Percentiles rank a stretch among this genome's conserved stretches.
These are phyloP conservation scores for Psix sp. DNA, from an alignment of 1,140 invertebrate genomes.

Conservation along the genomic window DNA sequence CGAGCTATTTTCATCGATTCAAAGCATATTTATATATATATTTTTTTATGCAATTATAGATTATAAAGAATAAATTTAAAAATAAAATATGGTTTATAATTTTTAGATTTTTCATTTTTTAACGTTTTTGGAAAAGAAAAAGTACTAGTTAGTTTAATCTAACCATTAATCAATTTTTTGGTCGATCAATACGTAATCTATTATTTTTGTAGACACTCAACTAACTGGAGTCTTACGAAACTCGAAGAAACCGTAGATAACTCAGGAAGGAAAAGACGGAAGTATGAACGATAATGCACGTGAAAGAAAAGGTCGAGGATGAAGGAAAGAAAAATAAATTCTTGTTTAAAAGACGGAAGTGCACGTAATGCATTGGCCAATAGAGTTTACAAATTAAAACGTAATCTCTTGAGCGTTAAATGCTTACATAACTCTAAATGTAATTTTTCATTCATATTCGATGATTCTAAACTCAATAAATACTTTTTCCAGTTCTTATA, in stretches of 20 bases:
- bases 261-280: conserved; percentile 40
- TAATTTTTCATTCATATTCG: background rate
- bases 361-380: conserved; percentile 48
- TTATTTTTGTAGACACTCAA: background rate
- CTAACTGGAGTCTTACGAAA: conserved; percentile 18
- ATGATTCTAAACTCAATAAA: too few species aligned
- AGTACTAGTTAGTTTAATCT: too few species aligned
- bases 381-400: conserved; percentile 45
- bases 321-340: conserved; percentile 53
- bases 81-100: too few species aligned
- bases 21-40: too few species aligned
- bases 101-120: too few species aligned
- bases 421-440: conserved; percentile 48
- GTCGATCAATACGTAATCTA: background rate
- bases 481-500: too few species aligned
- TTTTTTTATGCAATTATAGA: too few species aligned
- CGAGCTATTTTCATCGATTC: too few species aligned
- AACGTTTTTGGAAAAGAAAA: too few species aligned
- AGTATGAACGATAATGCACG: conserved; percentile 37
- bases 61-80: too few species aligned
- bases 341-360: conserved; percentile 57
- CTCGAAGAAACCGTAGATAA: conserved; percentile 5
- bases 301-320: conserved; percentile 32
- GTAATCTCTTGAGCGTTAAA: conserved; percentile 55
- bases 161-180: too few species aligned